phyloP scores from a whole-genome alignment of 1,140 invertebrate genomes.

The Eupeodes corollae region DNA sequence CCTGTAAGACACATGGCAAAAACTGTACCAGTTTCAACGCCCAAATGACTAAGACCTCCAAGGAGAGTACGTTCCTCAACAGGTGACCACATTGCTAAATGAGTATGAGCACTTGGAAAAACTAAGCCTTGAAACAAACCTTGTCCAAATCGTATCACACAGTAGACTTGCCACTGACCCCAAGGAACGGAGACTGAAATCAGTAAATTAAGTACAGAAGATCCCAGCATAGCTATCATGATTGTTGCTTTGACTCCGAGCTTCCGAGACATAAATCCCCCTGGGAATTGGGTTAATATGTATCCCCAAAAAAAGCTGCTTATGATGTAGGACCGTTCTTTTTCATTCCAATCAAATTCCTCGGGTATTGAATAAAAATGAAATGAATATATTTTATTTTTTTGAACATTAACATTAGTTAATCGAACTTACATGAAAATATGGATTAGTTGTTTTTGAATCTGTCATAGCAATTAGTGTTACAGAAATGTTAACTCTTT shows the following conservation, averaged over 20 bases:
- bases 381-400: background rate
- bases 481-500: slow-evolving; percentile 25
- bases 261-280: slow-evolving; percentile 48
- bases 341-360: background rate
- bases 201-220: slow-evolving; percentile 37
- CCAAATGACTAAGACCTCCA: slow-evolving; percentile 46
- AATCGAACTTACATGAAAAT: slow-evolving; percentile 28
- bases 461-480: slow-evolving; percentile 33
- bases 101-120: slow-evolving; percentile 60
- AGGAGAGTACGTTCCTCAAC: slow-evolving; percentile 42
- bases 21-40: slow-evolving; percentile 57
- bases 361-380: background rate
- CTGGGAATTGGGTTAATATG: slow-evolving; percentile 44
- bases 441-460: slow-evolving; percentile 23
- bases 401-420: background rate
- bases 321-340: slow-evolving; percentile 33
- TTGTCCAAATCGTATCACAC: slow-evolving; percentile 51
- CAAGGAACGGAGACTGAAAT: slow-evolving; percentile 9
- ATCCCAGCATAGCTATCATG: slow-evolving; percentile 18
- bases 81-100: slow-evolving; percentile 64
- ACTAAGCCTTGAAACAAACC: slow-evolving; percentile 65
- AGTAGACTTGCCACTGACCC: slow-evolving; percentile 44
- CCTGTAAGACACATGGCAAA: slow-evolving; percentile 48
- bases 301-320: slow-evolving; percentile 56
- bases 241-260: slow-evolving; percentile 47